Evolutionary conservation across 2,797 vertebrate genomes (phyloP), one percentile per base, ranked within the genome.

Genomic region (Pterois miles): DNA sequence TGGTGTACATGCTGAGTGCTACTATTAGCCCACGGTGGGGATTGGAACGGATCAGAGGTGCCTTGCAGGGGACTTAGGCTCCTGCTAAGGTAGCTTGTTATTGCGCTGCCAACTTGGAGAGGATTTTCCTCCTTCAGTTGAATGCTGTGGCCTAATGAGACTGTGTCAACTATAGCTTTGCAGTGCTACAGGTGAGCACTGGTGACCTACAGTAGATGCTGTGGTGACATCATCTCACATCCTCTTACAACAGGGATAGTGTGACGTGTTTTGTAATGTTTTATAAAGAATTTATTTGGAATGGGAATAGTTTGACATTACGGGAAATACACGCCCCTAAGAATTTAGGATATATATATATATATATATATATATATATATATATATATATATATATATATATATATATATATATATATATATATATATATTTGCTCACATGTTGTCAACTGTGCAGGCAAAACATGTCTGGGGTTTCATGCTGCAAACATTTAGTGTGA

Each of bases 31-130:
- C 76, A 31, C 27, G n/a, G 88, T 81, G 70, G 77, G 89, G 86
- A 88, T 85, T 88, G 77, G 84, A 88, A 54, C 4, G 46, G 91
- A 93, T 93, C 91, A 91, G 80, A 91, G 86, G 72, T 86, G 71
- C 85, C 84, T 75, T 76, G 82, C 80, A 78, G 90, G 88, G 62
- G 80, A 82, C 74, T 85, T 63, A 40, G 69, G 22, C 80, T 83
- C 90, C 84, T 82, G 82, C 84, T 87, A 80, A 79, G 81, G 52
- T 68, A 62, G 84, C 87, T 81, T 87, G 85, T 87, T 88, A 86
- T 65, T 74, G 72, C 66, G 20, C 74, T 75, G 78, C 62, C 73
- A 82, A 76, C 74, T 80, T 71, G 50, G 43, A 76, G 71, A 46
- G 75, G 88, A 85, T 82, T 85, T 89, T 64, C 76, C 48, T 68